phyloP scores from a whole-genome alignment of 2,888 invertebrate species.

The Drosophila demipolita region DNA sequence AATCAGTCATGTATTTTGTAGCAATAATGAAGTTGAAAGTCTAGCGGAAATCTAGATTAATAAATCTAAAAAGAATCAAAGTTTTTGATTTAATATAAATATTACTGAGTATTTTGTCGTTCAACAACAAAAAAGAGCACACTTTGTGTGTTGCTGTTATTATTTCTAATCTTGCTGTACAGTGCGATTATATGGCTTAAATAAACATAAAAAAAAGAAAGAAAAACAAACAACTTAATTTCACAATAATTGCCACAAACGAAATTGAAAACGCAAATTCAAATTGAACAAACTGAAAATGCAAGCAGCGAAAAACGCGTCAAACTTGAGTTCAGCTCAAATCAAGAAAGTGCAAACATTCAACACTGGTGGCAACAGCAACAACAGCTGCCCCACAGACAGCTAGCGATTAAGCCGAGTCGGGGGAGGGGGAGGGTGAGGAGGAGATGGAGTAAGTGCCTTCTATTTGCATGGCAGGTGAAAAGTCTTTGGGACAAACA shows the following conservation, averaged over 20 bases:
- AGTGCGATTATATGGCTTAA: constrained; percentile 21
- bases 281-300: constrained; percentile 35
- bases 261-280: constrained; percentile 64
- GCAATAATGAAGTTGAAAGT: background rate
- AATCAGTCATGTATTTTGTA: background rate
- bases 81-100: background rate
- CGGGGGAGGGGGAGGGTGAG: constrained; percentile 3
- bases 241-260: constrained; percentile 70
- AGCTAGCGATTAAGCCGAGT: constrained; percentile 31
- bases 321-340: constrained; percentile 27
- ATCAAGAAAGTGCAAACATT: constrained; percentile 70
- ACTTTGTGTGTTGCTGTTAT: constrained; percentile 2
- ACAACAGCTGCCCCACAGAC: constrained; percentile 65
- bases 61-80: background rate
- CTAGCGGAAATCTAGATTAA: background rate
- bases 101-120: background rate
- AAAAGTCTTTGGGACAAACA: constrained; percentile 63
- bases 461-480: constrained; percentile 76
- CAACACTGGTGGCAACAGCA: constrained; percentile 71
- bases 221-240: constrained; percentile 65
- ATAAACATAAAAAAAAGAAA: background rate
- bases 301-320: constrained; percentile 15
- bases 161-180: constrained; percentile 38
- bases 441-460: constrained; percentile 18
- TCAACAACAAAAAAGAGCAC: background rate